These are phyloP conservation scores for Rhea pennata DNA, from an alignment of 2,113 vertebrate species.

Conservation along the genomic window DNA sequence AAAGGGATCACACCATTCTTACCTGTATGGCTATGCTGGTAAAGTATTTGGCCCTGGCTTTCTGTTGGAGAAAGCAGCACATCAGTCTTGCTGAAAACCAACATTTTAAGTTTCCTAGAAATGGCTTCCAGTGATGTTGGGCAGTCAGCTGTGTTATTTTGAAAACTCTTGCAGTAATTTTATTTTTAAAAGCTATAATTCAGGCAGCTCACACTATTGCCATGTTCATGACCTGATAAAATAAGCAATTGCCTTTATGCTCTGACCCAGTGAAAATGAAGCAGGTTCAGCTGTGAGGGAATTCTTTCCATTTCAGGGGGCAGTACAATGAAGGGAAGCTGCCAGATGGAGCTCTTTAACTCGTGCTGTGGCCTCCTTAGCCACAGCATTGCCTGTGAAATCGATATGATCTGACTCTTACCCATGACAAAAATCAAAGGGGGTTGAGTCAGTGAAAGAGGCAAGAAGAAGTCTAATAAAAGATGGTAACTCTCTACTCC, in stretches of 20 bases:
- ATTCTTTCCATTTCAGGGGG: slow-evolving; percentile 23
- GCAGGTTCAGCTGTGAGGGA: not conserved
- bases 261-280: not conserved
- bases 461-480: not conserved
- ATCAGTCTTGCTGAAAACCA: not conserved
- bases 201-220: not conserved
- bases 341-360: not conserved
- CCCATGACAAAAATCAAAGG: not conserved
- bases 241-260: not conserved
- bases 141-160: not conserved
- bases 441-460: not conserved
- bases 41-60: not conserved
- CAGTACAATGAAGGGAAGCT: not conserved
- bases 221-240: not conserved
- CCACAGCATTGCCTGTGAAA: not conserved
- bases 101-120: not conserved
- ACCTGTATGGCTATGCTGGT: not conserved
- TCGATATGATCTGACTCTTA: not conserved
- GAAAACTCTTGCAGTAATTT: not conserved
- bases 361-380: not conserved
- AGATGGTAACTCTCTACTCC: not conserved
- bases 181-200: not conserved
- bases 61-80: not conserved
- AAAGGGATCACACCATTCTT: not conserved
- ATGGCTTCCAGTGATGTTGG: not conserved